These are phyloP conservation scores for Calyptomena viridis DNA, from an alignment of 2,113 vertebrate genomes.

Conservation along the genomic window DNA sequence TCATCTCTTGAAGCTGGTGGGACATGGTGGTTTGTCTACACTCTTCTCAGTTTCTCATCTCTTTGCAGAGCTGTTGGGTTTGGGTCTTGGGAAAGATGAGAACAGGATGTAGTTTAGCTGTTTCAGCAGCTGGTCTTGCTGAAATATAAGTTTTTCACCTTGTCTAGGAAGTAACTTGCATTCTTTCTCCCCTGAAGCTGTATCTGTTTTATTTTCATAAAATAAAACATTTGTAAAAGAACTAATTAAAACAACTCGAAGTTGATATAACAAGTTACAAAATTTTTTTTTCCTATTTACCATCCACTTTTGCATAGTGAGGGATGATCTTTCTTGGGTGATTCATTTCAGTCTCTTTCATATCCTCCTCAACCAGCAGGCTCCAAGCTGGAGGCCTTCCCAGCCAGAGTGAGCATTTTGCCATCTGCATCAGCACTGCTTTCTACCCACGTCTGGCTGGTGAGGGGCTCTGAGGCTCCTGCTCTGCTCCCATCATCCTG, in stretches of 20 bases:
- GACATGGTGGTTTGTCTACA: not conserved
- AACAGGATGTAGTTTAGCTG: not conserved
- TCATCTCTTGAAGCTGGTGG: not conserved
- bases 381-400: conserved; percentile 32
- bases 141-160: not conserved
- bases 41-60: not conserved
- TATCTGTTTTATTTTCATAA: not conserved
- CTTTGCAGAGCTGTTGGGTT: not conserved
- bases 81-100: not conserved
- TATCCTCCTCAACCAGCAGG: not conserved
- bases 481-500: not conserved
- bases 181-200: not conserved
- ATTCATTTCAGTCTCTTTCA: conserved; percentile 25
- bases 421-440: not conserved
- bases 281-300: not conserved
- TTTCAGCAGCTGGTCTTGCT: not conserved
- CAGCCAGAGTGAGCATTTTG: not conserved
- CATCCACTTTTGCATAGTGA: not conserved
- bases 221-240: not conserved
- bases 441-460: not conserved
- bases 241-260: not conserved
- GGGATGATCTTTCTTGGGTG: conserved; percentile 14
- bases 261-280: not conserved
- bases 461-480: not conserved
- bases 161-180: not conserved